Base-by-base conservation (phyloP, 2,113 vertebrate species). In the Myiagra hebetior region DNA sequence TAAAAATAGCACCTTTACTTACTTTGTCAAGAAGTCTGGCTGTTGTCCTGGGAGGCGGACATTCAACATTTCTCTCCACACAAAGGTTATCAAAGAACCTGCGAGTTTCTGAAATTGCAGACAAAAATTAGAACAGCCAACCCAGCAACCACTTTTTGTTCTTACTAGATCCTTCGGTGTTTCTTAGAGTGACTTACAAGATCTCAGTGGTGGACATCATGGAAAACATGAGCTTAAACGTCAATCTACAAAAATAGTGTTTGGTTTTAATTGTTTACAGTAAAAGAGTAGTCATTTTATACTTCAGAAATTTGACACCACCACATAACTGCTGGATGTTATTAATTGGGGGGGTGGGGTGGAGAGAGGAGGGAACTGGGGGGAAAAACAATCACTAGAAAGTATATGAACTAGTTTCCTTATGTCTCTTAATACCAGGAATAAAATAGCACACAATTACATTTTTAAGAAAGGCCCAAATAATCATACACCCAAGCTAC, bases 1-100 rank as follows among this genome's bases (percentile, higher is more conserved):
- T 9, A 41, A 57, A 85, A 77, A 17, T 5, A 63, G 10, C 47
- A 35, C 2, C 33, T 89, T 74, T 39, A 82, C 97, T 96, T 85
- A 99, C 99, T 98, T 99, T 99, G 96, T 99, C 99, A 35, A 99
- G 99, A 55, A 99, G 99, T 57, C 99, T 98, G 72, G 99, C 99
- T 11, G 99, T 99, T 79, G 99, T 99, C 76, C 99, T 98, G 39
- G 99, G 99, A 62, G 98, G 87, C 19, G 99, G 97, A 91, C 99
- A 99, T 84, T 99, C 99, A 65, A 99, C 97, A 78, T 96, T 99
- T 97, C 98, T 99, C 93, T 98, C 97, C 67, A 91, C 85, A 91
- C 99, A 99, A 86, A 99, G 96, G 16, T 98, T 97, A 85, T 99
- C 99, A 77, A 99, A 99, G 96, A 99, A 99, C 86, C 96, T 99